Conservation (phyloP, 2,113 vertebrate species). For the Dissostichus mawsoni region DNA sequence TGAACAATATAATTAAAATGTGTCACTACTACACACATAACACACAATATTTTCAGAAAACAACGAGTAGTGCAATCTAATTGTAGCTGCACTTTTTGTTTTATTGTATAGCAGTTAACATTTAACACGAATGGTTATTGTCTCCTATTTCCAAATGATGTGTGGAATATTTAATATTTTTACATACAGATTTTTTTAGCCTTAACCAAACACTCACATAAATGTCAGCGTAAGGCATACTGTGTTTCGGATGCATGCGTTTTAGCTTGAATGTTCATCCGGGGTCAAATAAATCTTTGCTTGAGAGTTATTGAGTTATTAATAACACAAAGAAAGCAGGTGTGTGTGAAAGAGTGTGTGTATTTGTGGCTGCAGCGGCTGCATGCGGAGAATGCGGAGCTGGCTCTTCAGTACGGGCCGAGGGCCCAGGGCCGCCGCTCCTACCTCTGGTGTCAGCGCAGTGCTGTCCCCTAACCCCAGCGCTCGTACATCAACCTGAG, state of each 20-base stretch:
- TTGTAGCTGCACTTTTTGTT: background rate
- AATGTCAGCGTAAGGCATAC: background rate
- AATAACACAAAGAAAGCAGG: conserved; percentile 62
- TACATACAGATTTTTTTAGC: background rate
- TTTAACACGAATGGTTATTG: background rate
- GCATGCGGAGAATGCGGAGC: conserved; percentile 56
- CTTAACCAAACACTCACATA: background rate
- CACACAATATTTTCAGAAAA: background rate
- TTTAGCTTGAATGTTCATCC: conserved; percentile 13
- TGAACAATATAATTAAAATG: background rate
- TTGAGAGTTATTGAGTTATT: conserved; percentile 56
- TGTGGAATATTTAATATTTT: background rate
- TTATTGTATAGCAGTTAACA: background rate
- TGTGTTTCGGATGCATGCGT: background rate
- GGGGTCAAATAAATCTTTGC: conserved; percentile 34
- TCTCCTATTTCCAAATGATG: background rate
- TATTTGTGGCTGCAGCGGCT: conserved; percentile 41
- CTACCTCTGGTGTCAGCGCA: conserved; percentile 72
- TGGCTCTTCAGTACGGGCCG: conserved; percentile 61
- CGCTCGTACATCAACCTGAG: conserved; percentile 79
- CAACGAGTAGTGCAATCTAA: background rate
- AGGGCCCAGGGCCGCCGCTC: conserved; percentile 64
- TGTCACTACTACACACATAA: background rate
- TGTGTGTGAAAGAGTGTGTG: conserved; percentile 25
- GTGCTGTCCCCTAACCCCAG: conserved; percentile 75